These are phyloP conservation scores for Erebia palarica DNA, from an alignment of 2,888 invertebrate species.

Conservation along the genomic window DNA sequence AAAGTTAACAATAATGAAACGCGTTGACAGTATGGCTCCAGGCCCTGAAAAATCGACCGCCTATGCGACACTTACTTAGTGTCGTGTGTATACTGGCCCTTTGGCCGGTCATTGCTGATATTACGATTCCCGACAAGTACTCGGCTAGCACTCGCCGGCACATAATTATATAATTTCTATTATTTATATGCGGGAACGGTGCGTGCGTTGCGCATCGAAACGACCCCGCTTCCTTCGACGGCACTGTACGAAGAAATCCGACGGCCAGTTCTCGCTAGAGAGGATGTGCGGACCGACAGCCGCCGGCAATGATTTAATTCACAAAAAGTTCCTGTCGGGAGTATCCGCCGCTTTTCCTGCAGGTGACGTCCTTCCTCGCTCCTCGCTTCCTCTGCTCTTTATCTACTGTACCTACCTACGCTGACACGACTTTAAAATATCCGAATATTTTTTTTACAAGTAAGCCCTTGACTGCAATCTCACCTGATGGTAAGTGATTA, in stretches of 20 bases:
- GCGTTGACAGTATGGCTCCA: too few relatives aligned
- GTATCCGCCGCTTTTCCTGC: constrained; percentile 62
- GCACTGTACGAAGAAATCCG: constrained; percentile 64
- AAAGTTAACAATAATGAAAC: too few relatives aligned
- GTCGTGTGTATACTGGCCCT: neutral
- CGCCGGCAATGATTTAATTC: constrained; percentile 64
- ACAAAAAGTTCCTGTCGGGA: constrained; percentile 71
- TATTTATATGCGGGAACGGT: constrained; percentile 76
- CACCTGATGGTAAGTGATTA: too few relatives aligned
- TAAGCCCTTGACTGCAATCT: too few relatives aligned
- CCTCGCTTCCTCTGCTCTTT: constrained; percentile 69
- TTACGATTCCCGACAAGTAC: constrained; percentile 69
- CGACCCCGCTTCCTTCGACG: constrained; percentile 67
- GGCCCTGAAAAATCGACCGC: too few relatives aligned
- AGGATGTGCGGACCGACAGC: constrained; percentile 68
- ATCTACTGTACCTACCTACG: constrained; percentile 43
- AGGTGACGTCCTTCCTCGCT: constrained; percentile 53
- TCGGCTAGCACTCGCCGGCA: constrained; percentile 63
- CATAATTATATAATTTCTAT: constrained; percentile 81
- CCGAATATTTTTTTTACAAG: neutral
- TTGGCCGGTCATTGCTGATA: constrained; percentile 54
- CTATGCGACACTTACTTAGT: neutral
- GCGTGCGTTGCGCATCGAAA: constrained; percentile 66
- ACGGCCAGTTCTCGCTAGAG: constrained; percentile 66
- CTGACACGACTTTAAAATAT: constrained; percentile 56